Evolutionary conservation across 2,797 vertebrate genomes (phyloP).

Genomic region (Tympanoctomys barrerae): DNA sequence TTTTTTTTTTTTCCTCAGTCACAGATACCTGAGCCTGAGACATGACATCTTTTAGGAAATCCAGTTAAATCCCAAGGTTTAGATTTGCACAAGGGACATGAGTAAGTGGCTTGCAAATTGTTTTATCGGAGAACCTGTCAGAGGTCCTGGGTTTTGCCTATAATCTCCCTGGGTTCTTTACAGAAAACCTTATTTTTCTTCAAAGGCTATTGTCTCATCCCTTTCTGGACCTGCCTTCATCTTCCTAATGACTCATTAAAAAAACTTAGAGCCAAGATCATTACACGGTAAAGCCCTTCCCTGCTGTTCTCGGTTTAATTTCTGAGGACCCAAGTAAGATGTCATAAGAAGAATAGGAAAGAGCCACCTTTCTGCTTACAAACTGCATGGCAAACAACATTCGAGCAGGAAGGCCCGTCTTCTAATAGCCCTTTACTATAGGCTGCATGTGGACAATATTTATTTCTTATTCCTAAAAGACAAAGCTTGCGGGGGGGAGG

Average conservation of each 20-base stretch:
- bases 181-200: slow-evolving; percentile 76
- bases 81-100: slow-evolving; percentile 69
- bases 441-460: neutral
- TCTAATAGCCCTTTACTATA: neutral
- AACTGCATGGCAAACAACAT: slow-evolving; percentile 42
- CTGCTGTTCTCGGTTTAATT: slow-evolving; percentile 73
- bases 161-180: slow-evolving; percentile 64
- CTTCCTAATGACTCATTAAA: slow-evolving; percentile 83
- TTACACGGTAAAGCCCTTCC: slow-evolving; percentile 78
- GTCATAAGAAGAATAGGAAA: slow-evolving; percentile 66
- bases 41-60: slow-evolving; percentile 78
- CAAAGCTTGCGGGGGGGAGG: neutral
- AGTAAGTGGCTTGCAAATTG: slow-evolving; percentile 56
- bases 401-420: neutral
- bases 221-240: slow-evolving; percentile 80
- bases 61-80: slow-evolving; percentile 73
- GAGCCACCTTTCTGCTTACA: slow-evolving; percentile 51
- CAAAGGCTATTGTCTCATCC: slow-evolving; percentile 72
- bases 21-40: slow-evolving; percentile 59
- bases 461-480: slow-evolving; percentile 45
- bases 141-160: slow-evolving; percentile 61
- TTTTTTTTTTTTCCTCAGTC: too few species aligned
- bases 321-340: slow-evolving; percentile 74
- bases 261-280: slow-evolving; percentile 79
- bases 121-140: slow-evolving; percentile 42